Evolutionary conservation across 2,797 vertebrate genomes (phyloP).

Genomic region (Oophaga sylvatica): DNA sequence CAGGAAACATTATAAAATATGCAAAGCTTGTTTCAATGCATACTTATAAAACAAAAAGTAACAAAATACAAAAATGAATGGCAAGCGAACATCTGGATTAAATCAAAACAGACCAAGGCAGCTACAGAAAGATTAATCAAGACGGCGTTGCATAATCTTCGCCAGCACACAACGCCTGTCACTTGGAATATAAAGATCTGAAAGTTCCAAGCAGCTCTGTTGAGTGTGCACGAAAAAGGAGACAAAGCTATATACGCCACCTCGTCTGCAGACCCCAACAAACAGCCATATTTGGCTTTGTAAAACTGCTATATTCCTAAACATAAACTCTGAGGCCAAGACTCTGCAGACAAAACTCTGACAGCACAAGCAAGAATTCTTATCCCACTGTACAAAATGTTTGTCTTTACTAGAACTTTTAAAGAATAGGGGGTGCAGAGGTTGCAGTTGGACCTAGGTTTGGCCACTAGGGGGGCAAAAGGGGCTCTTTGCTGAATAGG

Average conservation of each 20-base stretch:
- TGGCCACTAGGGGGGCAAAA: neutral
- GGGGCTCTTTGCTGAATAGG: too few species aligned
- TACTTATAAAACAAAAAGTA: constrained; percentile 5
- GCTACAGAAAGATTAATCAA: constrained; percentile 6
- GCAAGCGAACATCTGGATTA: constrained; percentile 20
- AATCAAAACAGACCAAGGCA: neutral
- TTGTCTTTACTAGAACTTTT: neutral
- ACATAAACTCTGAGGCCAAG: constrained; percentile 26
- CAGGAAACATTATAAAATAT: neutral
- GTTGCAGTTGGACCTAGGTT: neutral
- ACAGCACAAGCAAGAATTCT: neutral
- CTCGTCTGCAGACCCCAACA: neutral
- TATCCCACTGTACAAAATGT: neutral
- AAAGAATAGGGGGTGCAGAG: neutral
- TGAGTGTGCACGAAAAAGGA: neutral
- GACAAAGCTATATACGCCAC: neutral
- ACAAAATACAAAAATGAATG: constrained; percentile 3
- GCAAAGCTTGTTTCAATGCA: neutral
- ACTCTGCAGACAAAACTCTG: neutral
- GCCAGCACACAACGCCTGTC: neutral
- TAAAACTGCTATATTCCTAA: constrained; percentile 29
- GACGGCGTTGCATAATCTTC: neutral
- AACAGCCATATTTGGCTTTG: constrained; percentile 50
- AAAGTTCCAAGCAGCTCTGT: neutral
- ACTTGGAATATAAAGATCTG: neutral